These are phyloP conservation scores for Hydractinia symbiolongicarpus DNA, from an alignment of 30 jellyfish, hydroid and myxozoan genomes.

Conservation along the genomic window DNA sequence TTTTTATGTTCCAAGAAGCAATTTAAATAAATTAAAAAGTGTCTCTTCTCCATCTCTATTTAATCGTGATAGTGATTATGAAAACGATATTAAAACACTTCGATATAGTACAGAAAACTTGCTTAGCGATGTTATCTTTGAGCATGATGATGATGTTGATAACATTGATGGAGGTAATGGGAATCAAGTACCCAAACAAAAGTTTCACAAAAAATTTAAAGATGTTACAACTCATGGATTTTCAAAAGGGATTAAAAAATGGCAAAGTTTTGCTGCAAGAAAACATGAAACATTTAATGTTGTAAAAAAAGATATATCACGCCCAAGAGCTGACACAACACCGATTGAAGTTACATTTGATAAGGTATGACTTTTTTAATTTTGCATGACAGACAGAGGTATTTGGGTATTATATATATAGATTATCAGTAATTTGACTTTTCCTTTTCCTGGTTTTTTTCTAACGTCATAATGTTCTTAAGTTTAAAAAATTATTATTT, in stretches of 20 bases:
- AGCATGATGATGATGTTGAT: neutral
- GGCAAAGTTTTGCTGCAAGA: conserved; percentile 22
- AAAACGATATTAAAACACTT: neutral
- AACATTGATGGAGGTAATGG: conserved; percentile 4
- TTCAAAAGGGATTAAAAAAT: conserved; percentile 30
- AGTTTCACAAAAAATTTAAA: neutral
- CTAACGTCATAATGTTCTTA: no score
- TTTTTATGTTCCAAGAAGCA: neutral
- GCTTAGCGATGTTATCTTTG: neutral
- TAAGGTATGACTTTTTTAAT: no score
- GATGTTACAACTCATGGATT: neutral
- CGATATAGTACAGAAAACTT: no score
- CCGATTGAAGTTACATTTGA: neutral
- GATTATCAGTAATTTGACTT: no score
- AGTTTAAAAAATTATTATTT: no score
- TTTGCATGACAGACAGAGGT: no score
- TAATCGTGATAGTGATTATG: neutral
- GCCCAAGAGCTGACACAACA: neutral
- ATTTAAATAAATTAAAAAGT: conserved; percentile 28
- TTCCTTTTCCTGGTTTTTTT: no score
- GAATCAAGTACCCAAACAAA: neutral
- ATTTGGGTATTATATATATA: no score
- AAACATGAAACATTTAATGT: neutral
- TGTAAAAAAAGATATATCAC: conserved; percentile 4
- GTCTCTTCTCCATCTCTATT: conserved; percentile 24